Evolutionary conservation across 2,797 vertebrate genomes (phyloP).

Genomic region (Rhodeus uyekii): DNA sequence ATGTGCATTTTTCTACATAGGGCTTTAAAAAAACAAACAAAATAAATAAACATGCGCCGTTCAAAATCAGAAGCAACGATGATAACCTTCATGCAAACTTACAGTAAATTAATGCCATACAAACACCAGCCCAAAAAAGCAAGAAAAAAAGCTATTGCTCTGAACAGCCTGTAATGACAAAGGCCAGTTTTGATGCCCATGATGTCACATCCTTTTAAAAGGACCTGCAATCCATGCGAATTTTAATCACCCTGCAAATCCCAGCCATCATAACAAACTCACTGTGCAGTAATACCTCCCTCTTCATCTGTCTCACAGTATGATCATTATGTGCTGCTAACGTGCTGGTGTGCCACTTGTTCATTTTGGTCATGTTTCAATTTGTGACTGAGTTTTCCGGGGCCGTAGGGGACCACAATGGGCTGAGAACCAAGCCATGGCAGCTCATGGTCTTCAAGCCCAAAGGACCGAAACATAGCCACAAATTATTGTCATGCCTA

Average conservation of each 20-base stretch:
- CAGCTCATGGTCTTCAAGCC: slow-evolving; percentile 60
- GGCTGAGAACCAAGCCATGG: slow-evolving; percentile 57
- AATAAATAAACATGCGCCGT: neutral
- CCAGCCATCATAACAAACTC: slow-evolving; percentile 13
- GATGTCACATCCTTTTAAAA: neutral
- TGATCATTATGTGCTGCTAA: slow-evolving; percentile 54
- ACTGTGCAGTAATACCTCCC: neutral
- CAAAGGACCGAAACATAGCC: slow-evolving; percentile 66
- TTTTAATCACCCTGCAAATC: slow-evolving; percentile 25
- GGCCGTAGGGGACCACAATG: slow-evolving; percentile 45
- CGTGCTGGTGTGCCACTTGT: slow-evolving; percentile 67
- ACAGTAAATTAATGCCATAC: neutral
- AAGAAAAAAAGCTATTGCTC: neutral
- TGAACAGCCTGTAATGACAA: neutral
- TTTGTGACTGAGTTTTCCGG: neutral
- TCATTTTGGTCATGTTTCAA: slow-evolving; percentile 75
- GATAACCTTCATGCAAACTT: neutral
- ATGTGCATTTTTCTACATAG: no score
- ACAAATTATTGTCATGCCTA: slow-evolving; percentile 71
- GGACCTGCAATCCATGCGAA: neutral
- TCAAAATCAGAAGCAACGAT: neutral
- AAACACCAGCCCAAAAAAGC: neutral
- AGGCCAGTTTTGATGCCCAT: neutral
- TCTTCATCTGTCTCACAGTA: neutral
- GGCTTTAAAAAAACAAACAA: no score